Conservation (phyloP, 2,113 vertebrate species). For the Passer montanus region DNA sequence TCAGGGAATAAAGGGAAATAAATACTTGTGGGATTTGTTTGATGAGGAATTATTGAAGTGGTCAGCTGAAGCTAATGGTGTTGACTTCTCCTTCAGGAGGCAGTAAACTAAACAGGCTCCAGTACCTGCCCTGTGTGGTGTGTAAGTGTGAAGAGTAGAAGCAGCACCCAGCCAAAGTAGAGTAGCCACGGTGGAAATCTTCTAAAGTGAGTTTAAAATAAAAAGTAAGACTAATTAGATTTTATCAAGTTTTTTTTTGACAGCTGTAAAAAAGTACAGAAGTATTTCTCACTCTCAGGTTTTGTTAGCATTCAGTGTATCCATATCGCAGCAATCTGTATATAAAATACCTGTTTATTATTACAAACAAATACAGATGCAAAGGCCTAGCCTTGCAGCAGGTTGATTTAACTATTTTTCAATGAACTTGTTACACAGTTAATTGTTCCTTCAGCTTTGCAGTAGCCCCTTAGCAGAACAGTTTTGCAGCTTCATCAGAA, state of each 20-base stretch:
- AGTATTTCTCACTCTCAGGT: background rate
- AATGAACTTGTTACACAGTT: background rate
- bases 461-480: background rate
- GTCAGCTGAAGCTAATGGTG: background rate
- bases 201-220: background rate
- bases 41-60: background rate
- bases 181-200: rapidly evolving
- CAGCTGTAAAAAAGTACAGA: background rate
- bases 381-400: background rate
- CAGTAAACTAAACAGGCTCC: background rate
- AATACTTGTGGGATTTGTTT: background rate
- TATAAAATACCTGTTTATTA: background rate
- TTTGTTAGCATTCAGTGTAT: background rate
- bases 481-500: background rate
- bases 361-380: background rate
- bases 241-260: background rate
- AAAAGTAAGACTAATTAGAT: background rate
- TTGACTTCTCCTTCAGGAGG: background rate
- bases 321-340: background rate
- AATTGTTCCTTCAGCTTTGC: background rate
- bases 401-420: background rate
- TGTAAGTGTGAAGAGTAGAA: background rate
- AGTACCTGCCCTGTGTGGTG: too few species aligned
- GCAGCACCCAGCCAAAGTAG: rapidly evolving
- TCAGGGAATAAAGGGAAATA: background rate